These are phyloP conservation scores for Helostoma temminkii DNA, from an alignment of 2,797 vertebrate species.

Conservation along the genomic window DNA sequence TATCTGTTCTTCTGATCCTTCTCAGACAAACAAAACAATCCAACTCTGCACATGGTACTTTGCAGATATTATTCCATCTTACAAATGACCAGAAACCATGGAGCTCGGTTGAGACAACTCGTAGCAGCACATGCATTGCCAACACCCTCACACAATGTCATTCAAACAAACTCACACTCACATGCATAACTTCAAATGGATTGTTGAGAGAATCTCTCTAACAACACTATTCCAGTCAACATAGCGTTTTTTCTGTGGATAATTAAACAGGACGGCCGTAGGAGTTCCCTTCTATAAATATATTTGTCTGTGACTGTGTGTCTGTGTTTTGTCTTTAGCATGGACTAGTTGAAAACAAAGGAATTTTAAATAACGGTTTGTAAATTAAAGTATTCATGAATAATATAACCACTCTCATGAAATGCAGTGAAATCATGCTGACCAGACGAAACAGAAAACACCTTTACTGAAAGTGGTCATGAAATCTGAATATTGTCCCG, in stretches of 20 bases:
- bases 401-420: constrained; percentile 3
- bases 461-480: constrained; percentile 12
- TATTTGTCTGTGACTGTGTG: constrained; percentile 45
- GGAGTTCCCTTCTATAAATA: constrained; percentile 56
- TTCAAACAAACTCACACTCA: constrained; percentile 44
- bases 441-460: constrained; percentile 36
- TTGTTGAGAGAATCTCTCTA: constrained; percentile 31
- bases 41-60: constrained; percentile 10
- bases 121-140: constrained; percentile 60
- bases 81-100: constrained; percentile 35
- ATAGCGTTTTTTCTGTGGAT: constrained; percentile 33
- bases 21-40: constrained; percentile 32
- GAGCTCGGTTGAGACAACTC: constrained; percentile 39
- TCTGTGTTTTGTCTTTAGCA: constrained; percentile 30
- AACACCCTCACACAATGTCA: constrained; percentile 40
- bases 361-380: constrained; percentile 1
- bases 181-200: constrained; percentile 55
- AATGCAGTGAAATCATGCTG: constrained; percentile 33
- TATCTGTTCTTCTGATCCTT: constrained; percentile 44
- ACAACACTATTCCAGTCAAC: constrained; percentile 51
- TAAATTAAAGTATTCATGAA: constrained; percentile 21
- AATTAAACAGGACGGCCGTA: constrained; percentile 47
- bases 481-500: constrained; percentile 8
- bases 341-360: constrained; percentile 9
- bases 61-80: constrained; percentile 22